These are phyloP conservation scores for Spodoptera litura DNA, from an alignment of 1,140 invertebrate species.

Conservation along the genomic window DNA sequence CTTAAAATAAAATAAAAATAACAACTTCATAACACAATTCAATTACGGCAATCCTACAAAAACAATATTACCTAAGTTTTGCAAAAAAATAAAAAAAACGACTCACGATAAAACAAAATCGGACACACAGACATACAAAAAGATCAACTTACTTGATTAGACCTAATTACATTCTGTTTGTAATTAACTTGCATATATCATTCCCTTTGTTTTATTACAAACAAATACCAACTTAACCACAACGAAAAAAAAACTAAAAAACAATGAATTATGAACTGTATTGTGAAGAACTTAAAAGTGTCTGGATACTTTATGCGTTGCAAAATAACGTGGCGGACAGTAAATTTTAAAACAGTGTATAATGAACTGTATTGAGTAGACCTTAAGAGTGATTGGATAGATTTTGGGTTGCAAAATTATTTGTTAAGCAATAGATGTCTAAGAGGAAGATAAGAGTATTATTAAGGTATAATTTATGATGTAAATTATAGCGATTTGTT, in stretches of 20 bases:
- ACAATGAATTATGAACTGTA: slow-evolving; percentile 54
- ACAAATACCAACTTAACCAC: slow-evolving; percentile 57
- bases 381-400: slow-evolving; percentile 36
- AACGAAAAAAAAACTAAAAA: background rate
- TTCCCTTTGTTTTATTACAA: slow-evolving; percentile 81
- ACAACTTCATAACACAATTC: slow-evolving; percentile 35
- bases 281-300: slow-evolving; percentile 40
- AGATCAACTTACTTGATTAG: slow-evolving; percentile 82
- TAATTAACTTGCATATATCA: slow-evolving; percentile 81
- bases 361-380: slow-evolving; percentile 54
- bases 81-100: slow-evolving; percentile 60
- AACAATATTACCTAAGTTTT: slow-evolving; percentile 46
- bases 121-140: slow-evolving; percentile 63
- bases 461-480: slow-evolving; percentile 81
- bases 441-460: slow-evolving; percentile 78
- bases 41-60: slow-evolving; percentile 47
- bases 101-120: slow-evolving; percentile 60
- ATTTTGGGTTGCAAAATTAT: slow-evolving; percentile 28
- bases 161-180: slow-evolving; percentile 80
- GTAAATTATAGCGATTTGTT: slow-evolving; percentile 82
- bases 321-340: slow-evolving; percentile 25
- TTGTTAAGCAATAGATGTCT: slow-evolving; percentile 67
- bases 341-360: slow-evolving; percentile 28
- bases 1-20: slow-evolving; percentile 8
- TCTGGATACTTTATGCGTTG: slow-evolving; percentile 16